Conservation (phyloP, 1,140 invertebrate genomes). For the Diorhabda carinulata region DNA sequence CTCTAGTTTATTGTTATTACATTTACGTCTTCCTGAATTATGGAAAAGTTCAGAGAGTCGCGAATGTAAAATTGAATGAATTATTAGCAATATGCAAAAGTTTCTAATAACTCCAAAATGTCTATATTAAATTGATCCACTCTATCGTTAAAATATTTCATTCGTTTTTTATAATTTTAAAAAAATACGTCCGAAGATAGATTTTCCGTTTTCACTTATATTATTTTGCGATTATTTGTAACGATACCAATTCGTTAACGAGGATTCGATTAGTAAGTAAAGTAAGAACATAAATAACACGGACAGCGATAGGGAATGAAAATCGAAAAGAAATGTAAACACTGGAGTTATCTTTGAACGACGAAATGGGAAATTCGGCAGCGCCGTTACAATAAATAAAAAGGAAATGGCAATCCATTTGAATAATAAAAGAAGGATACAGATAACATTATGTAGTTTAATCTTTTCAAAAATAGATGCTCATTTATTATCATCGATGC, state of each 20-base stretch:
- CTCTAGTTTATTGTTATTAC: too few species aligned
- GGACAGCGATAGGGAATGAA: not conserved
- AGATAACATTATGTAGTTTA: constrained; percentile 1
- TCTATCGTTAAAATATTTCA: too few species aligned
- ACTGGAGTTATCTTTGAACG: not conserved
- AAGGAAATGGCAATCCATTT: constrained; percentile 2
- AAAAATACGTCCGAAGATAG: too few species aligned
- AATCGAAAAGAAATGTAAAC: constrained; percentile 2
- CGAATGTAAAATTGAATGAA: too few species aligned
- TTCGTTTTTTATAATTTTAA: too few species aligned
- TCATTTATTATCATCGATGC: not conserved
- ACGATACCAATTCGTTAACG: not conserved
- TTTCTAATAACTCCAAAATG: too few species aligned
- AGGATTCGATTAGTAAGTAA: not conserved
- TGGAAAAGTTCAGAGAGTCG: too few species aligned
- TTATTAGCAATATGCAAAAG: too few species aligned
- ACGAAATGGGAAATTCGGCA: not conserved
- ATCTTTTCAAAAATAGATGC: constrained; percentile 3
- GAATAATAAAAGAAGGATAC: not conserved
- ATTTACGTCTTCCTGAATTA: too few species aligned
- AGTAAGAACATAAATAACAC: not conserved
- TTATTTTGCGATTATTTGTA: too few species aligned
- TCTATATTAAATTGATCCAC: too few species aligned
- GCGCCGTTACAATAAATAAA: not conserved
- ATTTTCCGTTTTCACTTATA: too few species aligned